Conservation (phyloP, 2,797 vertebrate species). For the Caiman crocodilus region DNA sequence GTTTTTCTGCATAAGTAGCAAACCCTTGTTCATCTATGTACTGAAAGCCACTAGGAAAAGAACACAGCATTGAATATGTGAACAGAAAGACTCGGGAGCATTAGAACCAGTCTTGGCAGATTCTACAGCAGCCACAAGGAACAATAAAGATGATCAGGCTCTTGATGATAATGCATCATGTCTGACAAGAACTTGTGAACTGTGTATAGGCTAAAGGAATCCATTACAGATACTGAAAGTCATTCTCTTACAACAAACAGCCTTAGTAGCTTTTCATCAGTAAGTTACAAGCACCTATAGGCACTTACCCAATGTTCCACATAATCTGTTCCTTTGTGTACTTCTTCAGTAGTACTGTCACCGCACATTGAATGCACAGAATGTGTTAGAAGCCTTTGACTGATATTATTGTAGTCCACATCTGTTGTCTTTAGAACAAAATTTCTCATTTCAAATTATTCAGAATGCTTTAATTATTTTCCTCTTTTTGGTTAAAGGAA, state of each 20-base stretch:
- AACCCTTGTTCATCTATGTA: neutral
- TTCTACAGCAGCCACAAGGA: neutral
- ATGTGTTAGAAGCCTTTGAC: neutral
- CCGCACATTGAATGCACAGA: neutral
- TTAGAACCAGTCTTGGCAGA: neutral
- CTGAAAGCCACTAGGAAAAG: neutral
- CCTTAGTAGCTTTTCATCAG: neutral
- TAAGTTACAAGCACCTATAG: slow-evolving; percentile 20
- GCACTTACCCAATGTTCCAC: too few species aligned
- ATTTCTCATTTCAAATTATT: too few species aligned
- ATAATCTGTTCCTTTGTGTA: too few species aligned
- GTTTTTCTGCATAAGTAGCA: neutral
- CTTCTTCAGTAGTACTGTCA: too few species aligned
- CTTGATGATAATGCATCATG: neutral
- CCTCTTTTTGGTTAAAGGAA: neutral
- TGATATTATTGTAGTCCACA: neutral
- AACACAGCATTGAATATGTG: neutral
- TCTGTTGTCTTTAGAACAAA: too few species aligned
- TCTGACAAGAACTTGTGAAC: neutral
- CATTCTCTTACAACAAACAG: slow-evolving; percentile 33
- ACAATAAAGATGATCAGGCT: neutral
- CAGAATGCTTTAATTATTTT: too few species aligned
- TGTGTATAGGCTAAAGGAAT: neutral
- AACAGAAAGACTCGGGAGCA: neutral
- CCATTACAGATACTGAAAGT: neutral